These are phyloP conservation scores for Scelioninae gen. 1 DNA, from an alignment of 2,888 invertebrate genomes.

Conservation along the genomic window DNA sequence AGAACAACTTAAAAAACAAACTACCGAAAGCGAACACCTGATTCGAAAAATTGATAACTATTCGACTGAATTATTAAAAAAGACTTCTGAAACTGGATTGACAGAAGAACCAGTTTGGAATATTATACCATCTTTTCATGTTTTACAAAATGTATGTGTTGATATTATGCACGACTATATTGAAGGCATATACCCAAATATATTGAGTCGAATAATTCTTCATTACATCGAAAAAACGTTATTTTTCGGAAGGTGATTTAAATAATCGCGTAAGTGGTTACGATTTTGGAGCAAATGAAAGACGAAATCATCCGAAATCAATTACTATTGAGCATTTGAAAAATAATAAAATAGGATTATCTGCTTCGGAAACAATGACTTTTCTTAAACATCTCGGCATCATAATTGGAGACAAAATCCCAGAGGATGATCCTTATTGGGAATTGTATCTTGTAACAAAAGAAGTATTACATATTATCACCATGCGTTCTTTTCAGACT, in stretches of 20 bases:
- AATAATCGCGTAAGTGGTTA: constrained; percentile 10
- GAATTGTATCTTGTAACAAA: constrained; percentile 13
- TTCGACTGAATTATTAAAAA: constrained; percentile 12
- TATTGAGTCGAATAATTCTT: constrained; percentile 33
- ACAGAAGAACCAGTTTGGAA: constrained; percentile 34
- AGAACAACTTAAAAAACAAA: constrained; percentile 20
- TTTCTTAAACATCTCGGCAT: constrained; percentile 34
- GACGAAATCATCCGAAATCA: constrained; percentile 25
- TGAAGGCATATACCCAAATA: constrained; percentile 31
- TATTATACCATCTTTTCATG: constrained; percentile 34
- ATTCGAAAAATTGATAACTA: constrained; percentile 6
- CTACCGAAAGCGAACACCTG: constrained; percentile 1
- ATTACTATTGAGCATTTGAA: constrained; percentile 32
- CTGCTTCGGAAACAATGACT: constrained; percentile 42
- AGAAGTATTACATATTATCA: constrained; percentile 11
- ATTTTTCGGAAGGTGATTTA: constrained; percentile 25
- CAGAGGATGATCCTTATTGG: constrained; percentile 20
- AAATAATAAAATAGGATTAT: constrained; percentile 19
- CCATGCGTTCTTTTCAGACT: not conserved
- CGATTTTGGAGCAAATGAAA: constrained; percentile 29
- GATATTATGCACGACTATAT: constrained; percentile 40
- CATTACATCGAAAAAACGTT: constrained; percentile 9
- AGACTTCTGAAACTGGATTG: constrained; percentile 29
- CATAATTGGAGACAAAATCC: constrained; percentile 30
- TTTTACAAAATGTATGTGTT: constrained; percentile 15